Base-by-base conservation (phyloP, 2,888 invertebrate genomes). In the Maniola hyperantus region DNA sequence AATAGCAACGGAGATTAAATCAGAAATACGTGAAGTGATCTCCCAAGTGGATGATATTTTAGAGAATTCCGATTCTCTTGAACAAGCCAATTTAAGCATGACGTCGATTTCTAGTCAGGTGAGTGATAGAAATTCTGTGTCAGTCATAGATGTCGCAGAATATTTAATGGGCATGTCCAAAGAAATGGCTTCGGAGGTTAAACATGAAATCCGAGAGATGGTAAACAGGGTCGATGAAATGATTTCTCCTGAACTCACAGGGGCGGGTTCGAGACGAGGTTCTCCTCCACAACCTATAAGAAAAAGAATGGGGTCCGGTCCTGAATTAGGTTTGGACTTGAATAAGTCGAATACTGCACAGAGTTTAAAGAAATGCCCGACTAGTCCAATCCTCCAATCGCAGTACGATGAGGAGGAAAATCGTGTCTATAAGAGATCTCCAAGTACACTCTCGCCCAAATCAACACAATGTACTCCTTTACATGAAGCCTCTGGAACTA, bases 141-240 rank as follows among this genome's bases (percentile, higher is more conserved):
- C 95, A 46, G 95, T 96, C 0, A 94, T 94, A 79, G 95, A 96
- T 78, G 95, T 96, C 54, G 96, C 96, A 0, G 95, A 96, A 79
- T 96, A 96, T 82, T 84, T 96, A 58, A 95, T 96, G 93, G 96
- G 96, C 72, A 95, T 96, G 80, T 96, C 96, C 0, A 94, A 94
- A 79, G 95, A 96, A 81, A 96, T 96, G 95, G 95, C 96, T 8
- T 95, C 95, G 62, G 96, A 96, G 87, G 95, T 96, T 20, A 96
- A 96, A 81, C 95, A 95, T 6, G 96, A 96, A 82, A 96, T 96
- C 71, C 93, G 96, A 58, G 96, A 95, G 81, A 95, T 95, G 85
- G 95, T 95, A 0, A 95, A 93, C 80, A 95, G 95, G 55, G 96
- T 96, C 2, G 96, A 96, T 73, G 96, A 94, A 77, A 93, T 95